Evolutionary conservation across 2,113 vertebrate genomes (phyloP), one percentile per base, ranked within the genome.

Genomic region (Anolis sagrei): DNA sequence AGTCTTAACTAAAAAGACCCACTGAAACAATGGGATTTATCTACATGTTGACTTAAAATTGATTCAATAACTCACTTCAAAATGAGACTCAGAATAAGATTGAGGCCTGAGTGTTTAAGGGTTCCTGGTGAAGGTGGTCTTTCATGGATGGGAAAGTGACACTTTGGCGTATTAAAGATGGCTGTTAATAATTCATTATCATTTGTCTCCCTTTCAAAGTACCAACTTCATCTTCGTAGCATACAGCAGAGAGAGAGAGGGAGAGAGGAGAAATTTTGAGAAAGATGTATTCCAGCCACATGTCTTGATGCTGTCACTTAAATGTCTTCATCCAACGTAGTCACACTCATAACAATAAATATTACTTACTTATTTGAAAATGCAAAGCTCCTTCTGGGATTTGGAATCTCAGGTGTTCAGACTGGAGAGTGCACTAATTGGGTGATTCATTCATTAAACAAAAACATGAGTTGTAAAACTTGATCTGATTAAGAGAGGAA

Each of bases 381-480:
- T 70, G 2, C 82, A 90, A 95, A 94, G 83, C 70, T 91, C 93
- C 94, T 90, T 90, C n/a, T 79, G 93, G 90, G 93, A 89, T 85
- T 84, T 68, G 5, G 44, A 86, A 51, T 91, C 94, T 88, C 94
- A 95, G 94, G 95, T 94, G 94, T 92, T 95, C 85, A 14, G 78
- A 89, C 86, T 86, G 83, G 85, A 78, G 58, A 74, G 88, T 5
- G 74, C 44, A 76, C 84, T 94, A 95, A 95, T 84, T 94, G 93
- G 92, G 91, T 94, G 92, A 94, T 87, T 94, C 95, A 93, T 91
- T 95, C 92, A 93, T 95, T 93, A 93, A 93, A 86, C 88, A 44
- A 74, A 93, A 96, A 75, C 27, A 96, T 89, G 91, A 88, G 87
- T 92, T 96, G 92, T 75, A 94, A 95, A 94, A 95, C 95, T 92